Conservation (phyloP, 2,113 vertebrate species). For the Acanthochromis polyacanthus region DNA sequence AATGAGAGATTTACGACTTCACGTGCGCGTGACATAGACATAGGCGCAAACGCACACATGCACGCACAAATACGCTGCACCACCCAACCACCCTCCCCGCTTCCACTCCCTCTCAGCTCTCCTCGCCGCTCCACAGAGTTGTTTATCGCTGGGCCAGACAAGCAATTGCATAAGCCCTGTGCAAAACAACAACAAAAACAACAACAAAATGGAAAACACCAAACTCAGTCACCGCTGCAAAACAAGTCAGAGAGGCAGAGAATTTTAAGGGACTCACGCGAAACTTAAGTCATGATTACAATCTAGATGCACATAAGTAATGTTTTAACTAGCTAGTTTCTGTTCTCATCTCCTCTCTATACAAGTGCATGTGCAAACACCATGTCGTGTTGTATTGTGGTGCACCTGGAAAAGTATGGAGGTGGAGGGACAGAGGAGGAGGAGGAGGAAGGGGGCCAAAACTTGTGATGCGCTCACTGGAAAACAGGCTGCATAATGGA, state of each 20-base stretch:
- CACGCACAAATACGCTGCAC: slow-evolving; percentile 3
- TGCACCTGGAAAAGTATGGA: slow-evolving; percentile 76
- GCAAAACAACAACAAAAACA: slow-evolving; percentile 73
- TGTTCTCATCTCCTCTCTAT: background rate
- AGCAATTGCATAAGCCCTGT: slow-evolving; percentile 75
- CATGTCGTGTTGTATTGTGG: slow-evolving; percentile 21
- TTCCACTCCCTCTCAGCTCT: slow-evolving; percentile 21
- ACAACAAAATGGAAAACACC: slow-evolving; percentile 67
- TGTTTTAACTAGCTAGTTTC: background rate
- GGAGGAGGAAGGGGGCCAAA: slow-evolving; percentile 82
- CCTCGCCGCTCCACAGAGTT: slow-evolving; percentile 62
- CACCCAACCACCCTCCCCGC: too few relatives aligned
- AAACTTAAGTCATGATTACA: slow-evolving; percentile 5
- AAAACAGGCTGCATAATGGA: slow-evolving; percentile 99
- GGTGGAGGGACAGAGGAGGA: slow-evolving; percentile 68
- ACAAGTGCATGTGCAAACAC: slow-evolving; percentile 13
- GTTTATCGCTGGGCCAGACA: slow-evolving; percentile 77
- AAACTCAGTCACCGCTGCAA: slow-evolving; percentile 41
- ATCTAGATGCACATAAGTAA: background rate
- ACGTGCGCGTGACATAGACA: slow-evolving; percentile 43
- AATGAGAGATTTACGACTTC: slow-evolving; percentile 64
- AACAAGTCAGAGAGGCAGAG: slow-evolving; percentile 27
- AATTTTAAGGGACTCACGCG: slow-evolving; percentile 7
- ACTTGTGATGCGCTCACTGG: slow-evolving; percentile 98
- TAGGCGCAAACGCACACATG: slow-evolving; percentile 37